These are phyloP conservation scores for Zaprionus lachaisei DNA, from an alignment of 1,140 invertebrate genomes.

Conservation along the genomic window DNA sequence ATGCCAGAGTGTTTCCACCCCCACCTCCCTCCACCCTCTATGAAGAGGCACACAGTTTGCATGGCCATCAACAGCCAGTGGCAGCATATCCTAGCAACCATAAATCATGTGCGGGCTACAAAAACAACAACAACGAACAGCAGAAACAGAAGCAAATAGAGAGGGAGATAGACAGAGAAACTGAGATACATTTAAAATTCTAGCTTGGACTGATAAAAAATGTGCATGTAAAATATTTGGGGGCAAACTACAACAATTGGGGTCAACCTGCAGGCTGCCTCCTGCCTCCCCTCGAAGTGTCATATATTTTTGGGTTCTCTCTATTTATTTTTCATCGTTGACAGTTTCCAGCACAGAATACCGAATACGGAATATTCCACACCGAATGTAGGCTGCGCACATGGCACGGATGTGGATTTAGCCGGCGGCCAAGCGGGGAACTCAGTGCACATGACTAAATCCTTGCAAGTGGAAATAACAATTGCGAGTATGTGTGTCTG, in stretches of 20 bases:
- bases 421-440: slow-evolving; percentile 12
- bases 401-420: slow-evolving; percentile 10
- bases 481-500: not conserved
- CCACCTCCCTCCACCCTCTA: not conserved
- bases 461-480: slow-evolving; percentile 7
- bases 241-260: slow-evolving; percentile 63
- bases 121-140: slow-evolving; percentile 49
- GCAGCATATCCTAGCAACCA: slow-evolving; percentile 60
- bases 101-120: slow-evolving; percentile 68
- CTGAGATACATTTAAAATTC: slow-evolving; percentile 76
- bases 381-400: slow-evolving; percentile 29
- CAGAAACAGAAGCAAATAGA: slow-evolving; percentile 16
- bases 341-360: slow-evolving; percentile 30
- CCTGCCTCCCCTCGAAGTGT: not conserved
- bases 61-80: slow-evolving; percentile 63
- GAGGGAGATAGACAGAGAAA: slow-evolving; percentile 46
- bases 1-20: slow-evolving; percentile 31
- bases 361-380: slow-evolving; percentile 11
- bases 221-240: slow-evolving; percentile 73
- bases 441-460: slow-evolving; percentile 25
- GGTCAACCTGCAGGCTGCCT: slow-evolving; percentile 66
- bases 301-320: slow-evolving; percentile 30
- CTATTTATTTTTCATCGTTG: slow-evolving; percentile 41
- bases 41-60: slow-evolving; percentile 29
- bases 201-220: slow-evolving; percentile 75